Conservation (phyloP, 2,888 invertebrate genomes). For the Anodontia alba region DNA sequence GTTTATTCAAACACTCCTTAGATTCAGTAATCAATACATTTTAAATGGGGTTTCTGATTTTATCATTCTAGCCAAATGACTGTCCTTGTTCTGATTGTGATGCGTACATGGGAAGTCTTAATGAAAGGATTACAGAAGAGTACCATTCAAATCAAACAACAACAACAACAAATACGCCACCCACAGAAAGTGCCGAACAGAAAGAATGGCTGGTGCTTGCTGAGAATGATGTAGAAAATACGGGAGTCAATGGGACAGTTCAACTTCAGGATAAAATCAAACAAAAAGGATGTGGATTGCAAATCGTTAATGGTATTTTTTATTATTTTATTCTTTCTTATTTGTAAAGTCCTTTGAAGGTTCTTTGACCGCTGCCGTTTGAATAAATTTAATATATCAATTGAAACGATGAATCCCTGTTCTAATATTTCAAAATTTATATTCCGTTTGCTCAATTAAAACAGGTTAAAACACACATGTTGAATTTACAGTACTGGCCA, state of each 20-base stretch:
- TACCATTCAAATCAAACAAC: not conserved
- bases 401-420: no score
- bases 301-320: conserved; percentile 42
- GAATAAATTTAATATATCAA: no score
- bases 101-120: not conserved
- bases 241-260: not conserved
- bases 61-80: conserved; percentile 9
- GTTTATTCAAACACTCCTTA: no score
- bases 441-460: no score
- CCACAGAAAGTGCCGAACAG: not conserved
- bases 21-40: no score
- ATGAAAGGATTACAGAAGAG: not conserved
- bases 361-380: no score
- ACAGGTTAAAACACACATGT: no score
- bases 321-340: no score
- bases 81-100: conserved; percentile 31
- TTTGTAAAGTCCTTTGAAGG: no score
- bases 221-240: not conserved
- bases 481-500: no score
- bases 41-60: not conserved
- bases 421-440: no score
- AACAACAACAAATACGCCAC: not conserved
- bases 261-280: not conserved
- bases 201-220: not conserved
- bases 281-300: conserved; percentile 43